Percentiles rank a stretch among this genome's conserved stretches.
Evolutionary conservation across 2,888 invertebrate genomes (phyloP).

Genomic region (Limenitis camilla): DNA sequence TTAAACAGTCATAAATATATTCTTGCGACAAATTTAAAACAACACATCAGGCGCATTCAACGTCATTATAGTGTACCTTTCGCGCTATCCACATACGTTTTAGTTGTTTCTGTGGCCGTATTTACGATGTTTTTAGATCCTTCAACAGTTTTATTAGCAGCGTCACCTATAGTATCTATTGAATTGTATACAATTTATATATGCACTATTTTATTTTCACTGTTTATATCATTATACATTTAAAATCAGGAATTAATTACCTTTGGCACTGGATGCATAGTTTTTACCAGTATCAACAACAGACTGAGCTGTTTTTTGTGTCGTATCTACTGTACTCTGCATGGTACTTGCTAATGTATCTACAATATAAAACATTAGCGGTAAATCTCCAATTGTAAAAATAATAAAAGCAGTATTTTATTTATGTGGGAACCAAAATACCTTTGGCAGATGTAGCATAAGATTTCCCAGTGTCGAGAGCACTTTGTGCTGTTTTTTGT

Average conservation of each 20-base stretch:
- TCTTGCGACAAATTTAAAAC: too few relatives aligned
- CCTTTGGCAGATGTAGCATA: constrained; percentile 28
- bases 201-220: neutral
- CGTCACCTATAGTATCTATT: constrained; percentile 35
- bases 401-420: too few relatives aligned
- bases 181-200: neutral
- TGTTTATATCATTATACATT: neutral
- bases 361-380: too few relatives aligned
- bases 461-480: constrained; percentile 29
- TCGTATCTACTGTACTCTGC: constrained; percentile 37
- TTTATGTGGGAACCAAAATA: too few relatives aligned
- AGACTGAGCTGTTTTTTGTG: constrained; percentile 44
- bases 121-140: constrained; percentile 44
- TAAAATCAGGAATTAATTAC: constrained; percentile 10
- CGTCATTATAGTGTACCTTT: constrained; percentile 58
- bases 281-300: constrained; percentile 33
- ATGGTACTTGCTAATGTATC: constrained; percentile 31
- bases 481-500: constrained; percentile 38
- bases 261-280: constrained; percentile 33
- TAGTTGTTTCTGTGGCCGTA: constrained; percentile 44
- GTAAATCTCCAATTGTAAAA: too few relatives aligned
- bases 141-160: constrained; percentile 42
- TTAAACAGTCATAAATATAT: too few relatives aligned
- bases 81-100: constrained; percentile 44
- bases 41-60: neutral